Conservation (phyloP, 2,888 invertebrate genomes). For the Caenorhabditis wallacei region DNA sequence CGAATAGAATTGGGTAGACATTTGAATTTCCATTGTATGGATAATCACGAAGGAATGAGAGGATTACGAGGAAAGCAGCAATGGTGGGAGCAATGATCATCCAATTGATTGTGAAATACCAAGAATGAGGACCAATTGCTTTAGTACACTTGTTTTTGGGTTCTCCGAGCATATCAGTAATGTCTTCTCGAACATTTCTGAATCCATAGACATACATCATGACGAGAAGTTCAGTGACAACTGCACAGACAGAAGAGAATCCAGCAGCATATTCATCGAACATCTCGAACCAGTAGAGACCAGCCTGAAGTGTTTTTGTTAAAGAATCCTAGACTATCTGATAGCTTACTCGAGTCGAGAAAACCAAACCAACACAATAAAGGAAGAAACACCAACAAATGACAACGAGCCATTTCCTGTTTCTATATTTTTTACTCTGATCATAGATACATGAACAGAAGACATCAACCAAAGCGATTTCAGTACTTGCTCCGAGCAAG, state of each 20-base stretch:
- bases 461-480: conserved; percentile 56
- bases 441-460: conserved; percentile 63
- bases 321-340: not conserved
- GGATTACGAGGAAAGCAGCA: conserved; percentile 28
- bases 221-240: conserved; percentile 34
- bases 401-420: conserved; percentile 53
- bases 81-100: conserved; percentile 41
- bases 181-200: conserved; percentile 48
- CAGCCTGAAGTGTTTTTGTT: conserved; percentile 31
- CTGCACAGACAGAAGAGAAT: conserved; percentile 49
- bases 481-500: conserved; percentile 82
- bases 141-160: conserved; percentile 21
- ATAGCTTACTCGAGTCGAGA: conserved; percentile 41
- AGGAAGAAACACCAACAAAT: conserved; percentile 34
- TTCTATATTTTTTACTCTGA: conserved; percentile 31
- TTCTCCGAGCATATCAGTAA: conserved; percentile 37
- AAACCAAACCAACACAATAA: conserved; percentile 39
- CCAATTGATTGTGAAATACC: conserved; percentile 50
- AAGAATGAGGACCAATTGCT: conserved; percentile 29
- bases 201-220: conserved; percentile 55
- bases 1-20: conserved; percentile 50
- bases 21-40: conserved; percentile 26
- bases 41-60: conserved; percentile 42
- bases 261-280: conserved; percentile 61
- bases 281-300: conserved; percentile 61